Percentiles rank a stretch among this genome's conserved stretches.
phyloP scores from a whole-genome alignment of 2,888 invertebrate genomes.

The Temnothorax unifasciatus region DNA sequence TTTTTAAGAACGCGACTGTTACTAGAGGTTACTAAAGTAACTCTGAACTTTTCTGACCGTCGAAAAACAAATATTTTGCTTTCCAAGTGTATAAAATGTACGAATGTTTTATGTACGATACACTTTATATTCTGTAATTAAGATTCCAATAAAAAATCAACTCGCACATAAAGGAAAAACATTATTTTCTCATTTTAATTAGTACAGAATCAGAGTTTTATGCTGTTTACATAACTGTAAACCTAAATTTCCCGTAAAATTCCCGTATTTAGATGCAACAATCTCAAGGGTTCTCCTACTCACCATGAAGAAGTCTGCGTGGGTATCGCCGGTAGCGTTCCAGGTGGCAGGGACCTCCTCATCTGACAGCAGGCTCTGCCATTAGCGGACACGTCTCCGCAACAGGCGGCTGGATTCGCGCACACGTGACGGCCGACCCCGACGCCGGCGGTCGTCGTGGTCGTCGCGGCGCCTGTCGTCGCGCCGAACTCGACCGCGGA shows the following conservation, averaged over 20 bases:
- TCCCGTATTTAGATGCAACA: background rate
- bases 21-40: background rate
- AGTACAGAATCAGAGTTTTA: background rate
- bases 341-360: constrained; percentile 88
- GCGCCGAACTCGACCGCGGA: constrained; percentile 83
- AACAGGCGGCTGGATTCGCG: constrained; percentile 78
- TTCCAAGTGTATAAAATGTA: background rate
- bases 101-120: background rate
- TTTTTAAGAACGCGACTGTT: background rate
- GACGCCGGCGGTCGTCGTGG: constrained; percentile 66
- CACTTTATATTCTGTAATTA: background rate
- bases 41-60: background rate
- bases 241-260: background rate
- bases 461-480: constrained; percentile 61
- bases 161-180: background rate
- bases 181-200: background rate
- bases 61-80: constrained; percentile 1
- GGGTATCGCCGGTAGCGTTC: constrained; percentile 84
- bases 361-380: constrained; percentile 88
- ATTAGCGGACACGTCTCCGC: constrained; percentile 71
- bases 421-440: constrained; percentile 75
- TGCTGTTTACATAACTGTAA: background rate
- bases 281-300: constrained; percentile 66
- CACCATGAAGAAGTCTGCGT: constrained; percentile 83
- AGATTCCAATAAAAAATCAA: background rate